These are phyloP conservation scores for Canis aureus DNA, from an alignment of 2,113 vertebrate genomes.

Conservation along the genomic window DNA sequence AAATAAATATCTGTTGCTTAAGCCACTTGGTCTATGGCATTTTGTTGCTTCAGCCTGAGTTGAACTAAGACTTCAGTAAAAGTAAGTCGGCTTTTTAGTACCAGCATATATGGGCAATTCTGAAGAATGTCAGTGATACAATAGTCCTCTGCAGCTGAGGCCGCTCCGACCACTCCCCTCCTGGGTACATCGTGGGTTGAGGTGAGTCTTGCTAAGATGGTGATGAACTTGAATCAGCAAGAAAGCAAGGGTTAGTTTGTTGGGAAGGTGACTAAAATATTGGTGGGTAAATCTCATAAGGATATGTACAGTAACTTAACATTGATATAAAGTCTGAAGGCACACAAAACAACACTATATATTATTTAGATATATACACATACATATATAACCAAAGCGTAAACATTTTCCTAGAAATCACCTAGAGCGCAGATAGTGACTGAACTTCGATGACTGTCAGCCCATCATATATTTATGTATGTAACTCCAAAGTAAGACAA, in stretches of 20 bases:
- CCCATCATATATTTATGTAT: neutral
- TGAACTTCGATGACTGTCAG: neutral
- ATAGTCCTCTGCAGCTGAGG: neutral
- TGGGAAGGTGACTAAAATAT: neutral
- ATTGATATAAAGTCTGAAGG: neutral
- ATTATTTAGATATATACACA: neutral
- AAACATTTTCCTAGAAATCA: constrained; percentile 31
- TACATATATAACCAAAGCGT: neutral
- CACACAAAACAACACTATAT: neutral
- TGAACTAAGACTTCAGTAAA: neutral
- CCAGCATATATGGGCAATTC: neutral
- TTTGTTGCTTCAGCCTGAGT: neutral
- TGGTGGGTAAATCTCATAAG: neutral
- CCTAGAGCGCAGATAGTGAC: neutral
- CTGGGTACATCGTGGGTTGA: neutral
- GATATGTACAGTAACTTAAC: neutral
- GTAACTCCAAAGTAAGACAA: neutral
- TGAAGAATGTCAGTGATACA: neutral
- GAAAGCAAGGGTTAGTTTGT: neutral
- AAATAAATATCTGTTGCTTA: neutral
- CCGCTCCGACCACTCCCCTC: no score
- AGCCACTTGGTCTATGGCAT: neutral
- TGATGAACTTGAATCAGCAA: neutral
- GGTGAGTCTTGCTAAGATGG: neutral
- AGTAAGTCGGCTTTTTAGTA: neutral